Conservation (phyloP, 2,797 vertebrate genomes). For the Myotis daubentonii region DNA sequence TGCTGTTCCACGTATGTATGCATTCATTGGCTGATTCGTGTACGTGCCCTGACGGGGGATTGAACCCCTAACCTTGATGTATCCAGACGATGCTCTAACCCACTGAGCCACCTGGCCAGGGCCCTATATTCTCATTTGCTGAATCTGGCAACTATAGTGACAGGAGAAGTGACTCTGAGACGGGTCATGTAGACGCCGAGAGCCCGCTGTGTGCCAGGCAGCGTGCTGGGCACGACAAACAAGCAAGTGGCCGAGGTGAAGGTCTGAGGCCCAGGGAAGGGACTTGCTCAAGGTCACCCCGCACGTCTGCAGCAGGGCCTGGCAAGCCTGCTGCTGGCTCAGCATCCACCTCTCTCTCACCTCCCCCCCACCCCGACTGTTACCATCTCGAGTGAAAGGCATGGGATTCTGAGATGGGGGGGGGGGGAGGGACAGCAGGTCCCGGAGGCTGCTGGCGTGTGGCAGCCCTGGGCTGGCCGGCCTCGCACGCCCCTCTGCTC, state of each 20-base stretch:
- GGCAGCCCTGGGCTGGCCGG: neutral
- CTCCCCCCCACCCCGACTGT: rapidly evolving
- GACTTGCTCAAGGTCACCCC: neutral
- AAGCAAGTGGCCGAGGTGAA: neutral
- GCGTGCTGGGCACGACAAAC: rapidly evolving
- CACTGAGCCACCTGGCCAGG: neutral
- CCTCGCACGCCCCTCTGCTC: neutral
- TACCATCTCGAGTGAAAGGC: neutral
- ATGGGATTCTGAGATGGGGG: rapidly evolving
- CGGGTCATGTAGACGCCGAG: neutral
- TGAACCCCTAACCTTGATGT: neutral
- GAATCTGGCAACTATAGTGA: neutral
- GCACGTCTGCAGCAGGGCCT: neutral
- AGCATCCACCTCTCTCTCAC: neutral
- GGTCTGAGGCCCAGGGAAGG: neutral
- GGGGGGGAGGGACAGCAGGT: no score
- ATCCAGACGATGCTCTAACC: neutral
- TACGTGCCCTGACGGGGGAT: neutral
- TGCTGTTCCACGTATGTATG: neutral
- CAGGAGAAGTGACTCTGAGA: neutral
- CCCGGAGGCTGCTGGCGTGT: neutral
- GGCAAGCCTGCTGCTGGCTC: neutral
- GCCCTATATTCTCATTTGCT: neutral
- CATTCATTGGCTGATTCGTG: neutral
- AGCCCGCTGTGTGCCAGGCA: rapidly evolving